Base-by-base conservation (phyloP, 2,113 vertebrate genomes). In the Gasterosteus aculeatus region DNA sequence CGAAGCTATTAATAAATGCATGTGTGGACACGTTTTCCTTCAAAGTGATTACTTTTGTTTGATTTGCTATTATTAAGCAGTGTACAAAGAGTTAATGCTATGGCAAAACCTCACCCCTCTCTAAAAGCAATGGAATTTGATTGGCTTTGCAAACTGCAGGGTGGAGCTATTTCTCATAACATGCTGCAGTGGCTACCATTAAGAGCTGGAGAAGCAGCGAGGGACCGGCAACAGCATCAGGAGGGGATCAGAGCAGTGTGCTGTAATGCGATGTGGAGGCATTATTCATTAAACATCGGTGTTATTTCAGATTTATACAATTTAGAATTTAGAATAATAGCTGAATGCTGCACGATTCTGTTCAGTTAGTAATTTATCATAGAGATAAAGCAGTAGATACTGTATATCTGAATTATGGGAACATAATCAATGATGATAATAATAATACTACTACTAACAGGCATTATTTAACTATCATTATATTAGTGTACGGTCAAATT, bases 141-240 rank as follows among this genome's bases (percentile, higher is more conserved):
- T 93, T 91, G 90, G 92, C 85, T 86, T 83, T 80, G 76, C 72
- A 58, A 72, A 77, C 83, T 88, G 87, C 85, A 85, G 90, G 92
- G 90, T 87, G 92, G 90, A 90, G 88, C 83, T 33, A 85, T 80
- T 82, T 85, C 78, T 87, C 78, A 85, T 83, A 89, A 88, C 87
- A 90, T 90, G 87, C 87, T 92, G 91, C 92, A 92, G 90, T 92
- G 87, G 80, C 87, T 83, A 78, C 78, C 85, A 85, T 87, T 81
- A 87, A 86, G 75, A 85, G 82, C 81, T 73, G 78, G 88, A 84
- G 85, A 84, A 85, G 88, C 86, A 85, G 78, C 69, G 59, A 86
- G 81, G 67, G 80, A 78, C 83, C 74, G 73, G 83, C 83, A 81
- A 85, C 78, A 77, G 69, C 69, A 31, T 46, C 75, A 82, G 80